Evolutionary conservation across 2,888 invertebrate genomes (phyloP).

Genomic region (Drosophila ezoana): DNA sequence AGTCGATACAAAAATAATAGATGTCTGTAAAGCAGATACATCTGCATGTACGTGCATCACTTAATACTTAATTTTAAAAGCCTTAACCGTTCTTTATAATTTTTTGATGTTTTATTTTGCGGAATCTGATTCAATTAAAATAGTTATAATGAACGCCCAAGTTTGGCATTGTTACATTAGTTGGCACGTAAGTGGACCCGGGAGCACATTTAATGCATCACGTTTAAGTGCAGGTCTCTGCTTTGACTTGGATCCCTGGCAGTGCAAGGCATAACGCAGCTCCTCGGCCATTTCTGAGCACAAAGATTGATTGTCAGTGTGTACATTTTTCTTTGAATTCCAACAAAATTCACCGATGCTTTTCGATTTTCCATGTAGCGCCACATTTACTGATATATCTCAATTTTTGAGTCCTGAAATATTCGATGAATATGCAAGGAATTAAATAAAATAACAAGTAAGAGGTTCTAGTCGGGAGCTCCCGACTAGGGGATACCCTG

Average conservation of each 20-base stretch:
- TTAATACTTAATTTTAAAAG: constrained; percentile 19
- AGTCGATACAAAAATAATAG: constrained; percentile 26
- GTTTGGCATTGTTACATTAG: constrained; percentile 76
- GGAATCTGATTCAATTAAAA: constrained; percentile 74
- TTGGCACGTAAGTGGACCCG: constrained; percentile 89
- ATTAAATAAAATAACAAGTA: too few relatives aligned
- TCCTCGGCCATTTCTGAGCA: constrained; percentile 98
- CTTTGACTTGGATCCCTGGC: constrained; percentile 91
- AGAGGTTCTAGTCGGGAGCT: too few relatives aligned
- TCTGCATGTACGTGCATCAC: neutral
- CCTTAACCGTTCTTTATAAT: neutral
- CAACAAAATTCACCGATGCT: constrained; percentile 96
- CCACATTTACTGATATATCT: constrained; percentile 98
- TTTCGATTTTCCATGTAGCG: constrained; percentile 94
- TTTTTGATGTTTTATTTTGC: constrained; percentile 2
- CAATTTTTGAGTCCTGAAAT: constrained; percentile 93
- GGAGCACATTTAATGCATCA: constrained; percentile 92
- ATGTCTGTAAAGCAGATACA: constrained; percentile 11
- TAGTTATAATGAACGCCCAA: constrained; percentile 83
- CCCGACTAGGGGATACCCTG: too few relatives aligned
- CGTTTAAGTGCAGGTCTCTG: constrained; percentile 92
- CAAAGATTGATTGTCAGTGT: constrained; percentile 93
- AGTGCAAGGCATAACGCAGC: constrained; percentile 94
- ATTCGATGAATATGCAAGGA: too few relatives aligned
- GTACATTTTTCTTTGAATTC: constrained; percentile 95